Evolutionary conservation across 2,797 vertebrate species (phyloP), one percentile per base, ranked within the genome.

Genomic region (Okamejei kenojei): DNA sequence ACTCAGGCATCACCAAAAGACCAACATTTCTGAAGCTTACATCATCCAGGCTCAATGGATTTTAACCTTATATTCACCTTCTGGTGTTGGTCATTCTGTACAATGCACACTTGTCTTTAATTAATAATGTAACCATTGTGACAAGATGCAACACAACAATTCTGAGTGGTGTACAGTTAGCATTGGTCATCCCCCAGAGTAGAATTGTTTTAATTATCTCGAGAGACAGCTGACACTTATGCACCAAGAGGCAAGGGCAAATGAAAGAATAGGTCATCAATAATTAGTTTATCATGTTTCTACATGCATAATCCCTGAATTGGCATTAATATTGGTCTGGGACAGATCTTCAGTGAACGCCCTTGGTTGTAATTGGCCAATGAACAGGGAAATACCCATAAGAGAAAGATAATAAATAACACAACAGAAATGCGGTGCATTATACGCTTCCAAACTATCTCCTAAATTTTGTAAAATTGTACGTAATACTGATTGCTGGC

Each of bases 1-100:
- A 65, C 21, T 91, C 90, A 91, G 68, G 73, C 35, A 74, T 54
- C 90, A 74, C 23, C 65, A 74, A 35, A 90, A 71, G 15, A 90
- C n/a, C 61, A 17, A 21, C 23, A 65, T 11, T 11, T 71, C 15
- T 68, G 10, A 7, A 68, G 63, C 21, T 88, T 65, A 63, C 45
- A 1, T 54, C 79, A 81, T 81, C 38, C 29, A 29, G 19, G 32
- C 63, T 21, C 17, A 71, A 58, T 35, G 23, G 63, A 71, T 38
- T 90, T 17, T 38, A 35, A 71, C 63, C 32, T 71, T 68, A 32
- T 32, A 68, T 90, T 90, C 65, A 38, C 8, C 63, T 19, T 11
- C 35, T 90, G 86, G 65, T 71, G 86, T 23, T 90, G 86, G 86
- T 90, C 11, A 23, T 32, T 38, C 10, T 38, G 2, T 71, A 9